Evolutionary conservation across 2,113 vertebrate genomes (phyloP), one percentile per base, ranked within the genome.

Genomic region (Myotis lucifugus): DNA sequence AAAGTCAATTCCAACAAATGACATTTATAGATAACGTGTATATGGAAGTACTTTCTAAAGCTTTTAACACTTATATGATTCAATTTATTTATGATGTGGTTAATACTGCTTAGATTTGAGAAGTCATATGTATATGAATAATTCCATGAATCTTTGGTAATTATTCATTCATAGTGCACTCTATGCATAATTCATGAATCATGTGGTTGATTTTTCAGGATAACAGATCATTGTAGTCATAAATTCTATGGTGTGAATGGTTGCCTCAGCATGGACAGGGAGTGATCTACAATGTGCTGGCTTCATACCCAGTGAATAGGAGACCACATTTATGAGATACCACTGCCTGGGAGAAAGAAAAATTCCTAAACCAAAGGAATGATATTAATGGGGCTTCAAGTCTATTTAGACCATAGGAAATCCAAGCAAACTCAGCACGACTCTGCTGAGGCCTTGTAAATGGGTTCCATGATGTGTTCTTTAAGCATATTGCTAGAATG

Each of bases 11-110:
- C 29, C 13, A 93, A 37, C 10, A 94, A 79, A 56, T 84, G n/a
- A 79, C 29, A 83, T 91, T 85, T 78, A 88, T 73, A 29, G 59
- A 82, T 92, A 88, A 46, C 11, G 21, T 25, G 10, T 72, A 50
- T 56, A 40, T 70, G 13, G 67, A 74, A 73, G 34, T 90, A 40
- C 61, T 77, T 91, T 83, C 77, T 40, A 91, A 91, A 93, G 13
- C 17, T 82, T 78, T 96, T 77, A 88, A 86, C n/a, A 67, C 0
- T 27, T 61, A 46, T 3, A 48, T 3, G 6, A 69, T 83, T 74
- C 10, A 48, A 37, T 92, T 74, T 64, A 85, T 77, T 94, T 74
- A 85, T 78, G 83, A 93, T 64, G 6, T 81, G 5, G 25, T 52
- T 73, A 89, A 37, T 69, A 21, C 6, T 84, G 32, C 23, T 82